Evolutionary conservation across 2,113 vertebrate species (phyloP).

Genomic region (Cyanocitta stelleri): DNA sequence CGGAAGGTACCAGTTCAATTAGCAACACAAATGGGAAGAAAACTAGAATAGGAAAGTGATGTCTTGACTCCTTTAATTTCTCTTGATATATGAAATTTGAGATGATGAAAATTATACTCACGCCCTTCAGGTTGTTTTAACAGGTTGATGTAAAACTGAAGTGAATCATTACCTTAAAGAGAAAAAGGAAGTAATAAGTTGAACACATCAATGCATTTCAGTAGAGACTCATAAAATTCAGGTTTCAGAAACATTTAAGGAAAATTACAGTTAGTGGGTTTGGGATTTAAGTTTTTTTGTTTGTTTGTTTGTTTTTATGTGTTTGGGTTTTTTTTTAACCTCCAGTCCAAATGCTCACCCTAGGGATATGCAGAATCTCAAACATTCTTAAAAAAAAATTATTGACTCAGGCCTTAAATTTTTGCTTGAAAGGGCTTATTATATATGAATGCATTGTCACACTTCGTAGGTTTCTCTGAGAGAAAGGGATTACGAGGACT

Average conservation of each 20-base stretch:
- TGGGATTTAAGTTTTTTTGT: accelerated
- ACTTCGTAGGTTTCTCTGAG: neutral
- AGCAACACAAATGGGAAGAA: neutral
- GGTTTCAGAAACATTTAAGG: neutral
- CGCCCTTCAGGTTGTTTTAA: neutral
- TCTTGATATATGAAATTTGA: neutral
- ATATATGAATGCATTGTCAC: neutral
- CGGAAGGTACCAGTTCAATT: neutral
- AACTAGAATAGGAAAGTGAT: neutral
- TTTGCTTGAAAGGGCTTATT: neutral
- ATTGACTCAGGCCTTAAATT: neutral
- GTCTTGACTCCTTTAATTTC: neutral
- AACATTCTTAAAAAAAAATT: neutral
- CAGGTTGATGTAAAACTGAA: neutral
- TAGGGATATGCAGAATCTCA: neutral
- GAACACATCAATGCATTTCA: neutral
- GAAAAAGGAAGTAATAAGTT: neutral
- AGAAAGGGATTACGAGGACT: neutral
- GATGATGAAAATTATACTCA: neutral
- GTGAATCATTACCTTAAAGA: neutral
- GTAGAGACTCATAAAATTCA: neutral
- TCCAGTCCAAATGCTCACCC: neutral
- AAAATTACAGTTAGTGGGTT: neutral
- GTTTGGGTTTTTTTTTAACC: neutral
- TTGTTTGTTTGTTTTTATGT: neutral